Evolutionary conservation across 2,797 vertebrate genomes (phyloP), one percentile per base, ranked within the genome.

Genomic region (Diglossa cyanea): DNA sequence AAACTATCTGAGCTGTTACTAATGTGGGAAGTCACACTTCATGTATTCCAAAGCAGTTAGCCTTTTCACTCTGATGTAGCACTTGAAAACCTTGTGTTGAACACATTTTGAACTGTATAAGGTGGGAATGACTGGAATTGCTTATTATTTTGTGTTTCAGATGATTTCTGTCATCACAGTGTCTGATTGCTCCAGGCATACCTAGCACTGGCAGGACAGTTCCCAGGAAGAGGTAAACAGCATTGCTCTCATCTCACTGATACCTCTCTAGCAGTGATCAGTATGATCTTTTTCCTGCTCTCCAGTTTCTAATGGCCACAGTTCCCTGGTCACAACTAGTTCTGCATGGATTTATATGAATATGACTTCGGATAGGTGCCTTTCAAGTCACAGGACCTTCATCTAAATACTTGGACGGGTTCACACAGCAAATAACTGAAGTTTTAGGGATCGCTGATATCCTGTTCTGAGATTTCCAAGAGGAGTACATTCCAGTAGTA

Each of bases 1-100:
- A 95, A 76, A 93, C 85, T 95, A 94, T 90, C 39, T 85, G 90
- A 91, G 76, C 81, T 88, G 86, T 76, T 97, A 96, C 91, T 86
- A 96, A 93, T 4, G 48, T 89, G 78, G 95, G 95, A 75, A 79
- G 68, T 65, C 95, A 45, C 60, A 76, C 85, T 96, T 94, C 58
- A 81, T 61, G 39, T 92, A 53, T 74, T 91, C 58, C 62, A 89
- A 87, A 96, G 86, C 67, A 95, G 65, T 86, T 96, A 86, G 90
- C 77, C 68, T 89, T 93, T 87, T 93, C 62, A 73, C 54, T 95
- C 45, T 72, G 50, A 84, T 90, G 63, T 28, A 85, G 79, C 53
- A 54, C 81, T 93, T 86, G 86, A 76, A 89, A 94, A 92, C 73
- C 51, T 78, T 62, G 45, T 71, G 75, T 75, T 74, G 85, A 95